phyloP scores from a whole-genome alignment of 1,140 invertebrate genomes.

The Aphaenogaster ashmeadi region DNA sequence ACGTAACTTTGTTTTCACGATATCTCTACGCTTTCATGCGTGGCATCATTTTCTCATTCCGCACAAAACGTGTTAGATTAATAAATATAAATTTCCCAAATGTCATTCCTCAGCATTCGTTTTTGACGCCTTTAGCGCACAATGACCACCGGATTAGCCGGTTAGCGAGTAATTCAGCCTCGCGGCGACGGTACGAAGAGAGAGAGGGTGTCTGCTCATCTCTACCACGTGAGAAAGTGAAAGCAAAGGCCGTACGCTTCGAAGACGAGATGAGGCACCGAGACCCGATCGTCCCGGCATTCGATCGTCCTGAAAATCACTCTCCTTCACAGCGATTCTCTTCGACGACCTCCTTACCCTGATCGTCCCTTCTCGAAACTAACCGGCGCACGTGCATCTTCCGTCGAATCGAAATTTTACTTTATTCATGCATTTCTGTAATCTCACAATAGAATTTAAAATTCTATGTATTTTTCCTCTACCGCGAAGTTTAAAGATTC shows the following conservation, averaged over 20 bases:
- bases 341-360: constrained; percentile 18
- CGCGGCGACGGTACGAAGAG: neutral
- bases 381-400: neutral
- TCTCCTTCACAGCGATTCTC: constrained; percentile 23
- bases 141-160: constrained; percentile 45
- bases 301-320: constrained; percentile 69
- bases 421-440: neutral
- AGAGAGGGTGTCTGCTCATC: constrained; percentile 55
- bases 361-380: neutral
- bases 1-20: constrained; percentile 14
- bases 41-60: neutral
- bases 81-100: constrained; percentile 22
- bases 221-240: constrained; percentile 80
- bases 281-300: constrained; percentile 60
- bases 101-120: constrained; percentile 37
- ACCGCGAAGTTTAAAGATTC: neutral
- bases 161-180: constrained; percentile 45
- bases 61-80: neutral
- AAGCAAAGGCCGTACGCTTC: constrained; percentile 72
- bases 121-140: constrained; percentile 40
- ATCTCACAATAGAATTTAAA: neutral
- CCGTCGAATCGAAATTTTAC: neutral
- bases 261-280: constrained; percentile 64
- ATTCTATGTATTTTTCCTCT: neutral
- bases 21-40: neutral